phyloP scores from a whole-genome alignment of 1,140 invertebrate species.

The Macrobrachium nipponense region DNA sequence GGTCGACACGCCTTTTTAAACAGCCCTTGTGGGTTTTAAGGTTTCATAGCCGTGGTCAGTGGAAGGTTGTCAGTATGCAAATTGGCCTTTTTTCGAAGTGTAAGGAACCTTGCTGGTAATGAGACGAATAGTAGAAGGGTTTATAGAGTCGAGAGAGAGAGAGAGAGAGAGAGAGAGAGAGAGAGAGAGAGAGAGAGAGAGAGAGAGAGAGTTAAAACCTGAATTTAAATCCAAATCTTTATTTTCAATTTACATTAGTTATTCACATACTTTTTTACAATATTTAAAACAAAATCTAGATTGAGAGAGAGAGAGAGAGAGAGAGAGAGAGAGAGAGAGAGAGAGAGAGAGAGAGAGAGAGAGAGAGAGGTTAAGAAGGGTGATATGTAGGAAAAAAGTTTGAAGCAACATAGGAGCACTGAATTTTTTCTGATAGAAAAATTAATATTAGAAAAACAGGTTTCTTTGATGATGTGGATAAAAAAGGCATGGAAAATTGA shows the following conservation, averaged over 20 bases:
- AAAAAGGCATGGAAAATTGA: too few relatives aligned
- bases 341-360: conserved; percentile 25
- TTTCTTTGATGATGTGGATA: too few relatives aligned
- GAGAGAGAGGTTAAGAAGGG: neutral
- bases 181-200: neutral
- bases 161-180: neutral
- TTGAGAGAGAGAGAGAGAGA: conserved; percentile 1
- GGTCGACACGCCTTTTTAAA: too few relatives aligned
- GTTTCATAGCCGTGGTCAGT: too few relatives aligned
- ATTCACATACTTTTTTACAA: neutral
- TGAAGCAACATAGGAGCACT: too few relatives aligned
- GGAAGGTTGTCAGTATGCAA: neutral
- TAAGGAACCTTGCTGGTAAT: neutral
- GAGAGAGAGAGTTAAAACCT: neutral
- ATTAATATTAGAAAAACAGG: too few relatives aligned
- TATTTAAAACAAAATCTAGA: neutral
- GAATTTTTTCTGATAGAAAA: too few relatives aligned
- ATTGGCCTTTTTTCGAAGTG: neutral
- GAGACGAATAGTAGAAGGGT: neutral
- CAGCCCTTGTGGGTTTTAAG: too few relatives aligned
- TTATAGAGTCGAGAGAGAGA: neutral
- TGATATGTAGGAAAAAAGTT: neutral
- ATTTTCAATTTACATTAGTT: conserved; percentile 1
- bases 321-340: conserved; percentile 16
- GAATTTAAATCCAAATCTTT: neutral